Evolutionary conservation across 2,113 vertebrate genomes (phyloP).

Genomic region (Romanogobio albipinnatus): DNA sequence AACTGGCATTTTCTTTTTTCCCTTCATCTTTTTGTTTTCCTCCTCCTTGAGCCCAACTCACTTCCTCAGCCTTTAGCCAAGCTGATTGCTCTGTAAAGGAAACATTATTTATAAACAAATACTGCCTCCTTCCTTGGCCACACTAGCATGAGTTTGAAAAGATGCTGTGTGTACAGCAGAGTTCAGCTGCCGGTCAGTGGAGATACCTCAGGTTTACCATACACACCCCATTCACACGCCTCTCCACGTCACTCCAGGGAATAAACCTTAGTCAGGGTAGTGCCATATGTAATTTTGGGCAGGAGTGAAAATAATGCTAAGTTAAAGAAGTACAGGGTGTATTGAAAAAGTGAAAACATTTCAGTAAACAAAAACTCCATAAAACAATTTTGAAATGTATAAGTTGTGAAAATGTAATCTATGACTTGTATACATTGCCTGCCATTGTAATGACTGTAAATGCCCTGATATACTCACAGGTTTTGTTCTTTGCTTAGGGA

Average conservation of each 20-base stretch:
- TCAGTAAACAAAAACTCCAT: too few species aligned
- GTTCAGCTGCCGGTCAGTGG: constrained; percentile 31
- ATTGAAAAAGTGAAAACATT: too few species aligned
- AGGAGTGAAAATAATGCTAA: too few species aligned
- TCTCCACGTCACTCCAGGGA: not conserved
- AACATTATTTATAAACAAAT: constrained; percentile 40
- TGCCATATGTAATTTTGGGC: too few species aligned
- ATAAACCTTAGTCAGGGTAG: too few species aligned
- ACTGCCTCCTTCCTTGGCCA: not conserved
- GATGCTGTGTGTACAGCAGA: constrained; percentile 66
- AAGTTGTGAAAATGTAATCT: too few species aligned
- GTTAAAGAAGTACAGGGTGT: too few species aligned
- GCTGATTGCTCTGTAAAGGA: constrained; percentile 15
- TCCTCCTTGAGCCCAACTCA: not conserved
- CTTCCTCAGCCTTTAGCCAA: constrained; percentile 22
- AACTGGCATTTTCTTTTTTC: not conserved
- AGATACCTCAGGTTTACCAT: constrained; percentile 5
- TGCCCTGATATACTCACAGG: too few species aligned
- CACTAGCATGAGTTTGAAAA: constrained; percentile 6
- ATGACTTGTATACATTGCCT: too few species aligned
- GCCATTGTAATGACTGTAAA: too few species aligned
- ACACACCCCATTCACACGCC: not conserved
- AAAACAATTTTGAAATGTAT: too few species aligned
- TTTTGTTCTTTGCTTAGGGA: too few species aligned
- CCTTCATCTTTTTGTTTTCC: constrained; percentile 18